Percentiles rank a stretch among this genome's conserved stretches.
These are phyloP conservation scores for Drosophila meridiana DNA, from an alignment of 2,888 invertebrate species.

Conservation along the genomic window DNA sequence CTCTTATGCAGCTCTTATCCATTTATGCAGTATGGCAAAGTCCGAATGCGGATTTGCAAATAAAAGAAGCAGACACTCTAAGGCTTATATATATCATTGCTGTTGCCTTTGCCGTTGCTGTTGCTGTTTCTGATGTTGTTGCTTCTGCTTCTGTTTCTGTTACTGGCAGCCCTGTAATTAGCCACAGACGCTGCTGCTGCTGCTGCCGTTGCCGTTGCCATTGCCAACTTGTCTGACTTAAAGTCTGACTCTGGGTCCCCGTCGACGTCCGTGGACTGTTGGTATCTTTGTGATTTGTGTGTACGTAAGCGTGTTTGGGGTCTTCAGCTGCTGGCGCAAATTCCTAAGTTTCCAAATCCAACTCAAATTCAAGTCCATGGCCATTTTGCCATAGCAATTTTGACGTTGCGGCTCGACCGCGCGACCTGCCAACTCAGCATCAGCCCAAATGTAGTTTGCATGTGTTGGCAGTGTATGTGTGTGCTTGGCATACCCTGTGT, in stretches of 20 bases:
- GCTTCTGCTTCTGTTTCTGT: constrained; percentile 50
- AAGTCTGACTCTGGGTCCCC: constrained; percentile 22
- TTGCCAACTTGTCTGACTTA: constrained; percentile 61
- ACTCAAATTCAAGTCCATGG: constrained; percentile 72
- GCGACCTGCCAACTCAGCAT: constrained; percentile 57
- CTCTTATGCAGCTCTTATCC: constrained; percentile 17
- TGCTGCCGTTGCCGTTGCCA: constrained; percentile 60
- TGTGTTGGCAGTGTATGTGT: background rate
- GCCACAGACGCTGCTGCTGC: constrained; percentile 67
- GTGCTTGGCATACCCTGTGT: constrained; percentile 30
- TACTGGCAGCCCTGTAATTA: constrained; percentile 79
- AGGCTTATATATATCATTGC: constrained; percentile 68
- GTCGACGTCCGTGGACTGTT: constrained; percentile 14
- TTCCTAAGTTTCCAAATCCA: constrained; percentile 74
- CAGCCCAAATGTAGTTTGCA: background rate
- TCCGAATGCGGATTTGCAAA: constrained; percentile 49
- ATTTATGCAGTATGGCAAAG: constrained; percentile 28
- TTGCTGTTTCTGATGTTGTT: constrained; percentile 58
- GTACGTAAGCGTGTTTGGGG: constrained; percentile 34
- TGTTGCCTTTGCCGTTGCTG: constrained; percentile 56
- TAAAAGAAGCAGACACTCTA: constrained; percentile 51
- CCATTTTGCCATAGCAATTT: constrained; percentile 58
- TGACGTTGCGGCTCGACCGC: constrained; percentile 70
- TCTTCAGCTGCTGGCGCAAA: constrained; percentile 65
- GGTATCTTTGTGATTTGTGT: constrained; percentile 17